A percentile compares a stretch with the other conserved stretches of the same genome.
These are phyloP conservation scores for Lamproptera curius DNA, from an alignment of 2,888 invertebrate species.

Conservation along the genomic window DNA sequence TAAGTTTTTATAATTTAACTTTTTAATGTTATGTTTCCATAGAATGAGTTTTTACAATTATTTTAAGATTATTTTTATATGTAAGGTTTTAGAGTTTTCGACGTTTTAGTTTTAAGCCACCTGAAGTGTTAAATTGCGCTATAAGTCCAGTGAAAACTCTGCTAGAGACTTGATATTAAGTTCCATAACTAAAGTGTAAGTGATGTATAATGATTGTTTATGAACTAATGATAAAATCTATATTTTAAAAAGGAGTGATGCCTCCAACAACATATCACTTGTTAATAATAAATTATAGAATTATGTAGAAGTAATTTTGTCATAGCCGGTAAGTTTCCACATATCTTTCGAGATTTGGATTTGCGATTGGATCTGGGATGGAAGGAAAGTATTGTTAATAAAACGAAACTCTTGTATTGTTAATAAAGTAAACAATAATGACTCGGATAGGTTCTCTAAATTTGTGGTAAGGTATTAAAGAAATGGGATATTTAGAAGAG, in stretches of 20 bases:
- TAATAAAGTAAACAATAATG: not conserved
- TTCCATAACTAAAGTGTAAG: slow-evolving; percentile 53
- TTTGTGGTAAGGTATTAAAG: not conserved
- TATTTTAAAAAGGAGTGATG: slow-evolving; percentile 65
- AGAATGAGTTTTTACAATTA: slow-evolving; percentile 51
- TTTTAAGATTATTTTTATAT: slow-evolving; percentile 63
- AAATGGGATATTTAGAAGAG: slow-evolving; percentile 7
- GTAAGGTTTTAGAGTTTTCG: slow-evolving; percentile 40
- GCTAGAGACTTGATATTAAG: slow-evolving; percentile 40
- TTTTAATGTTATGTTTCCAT: slow-evolving; percentile 44
- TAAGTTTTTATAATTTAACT: slow-evolving; percentile 31
- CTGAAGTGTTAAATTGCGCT: slow-evolving; percentile 69
- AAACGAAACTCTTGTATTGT: not conserved
- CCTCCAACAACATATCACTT: slow-evolving; percentile 76
- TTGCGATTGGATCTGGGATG: not conserved
- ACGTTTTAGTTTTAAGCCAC: slow-evolving; percentile 68
- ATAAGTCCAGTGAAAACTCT: slow-evolving; percentile 52
- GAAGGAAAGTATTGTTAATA: not conserved
- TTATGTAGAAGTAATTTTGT: slow-evolving; percentile 66
- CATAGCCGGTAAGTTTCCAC: slow-evolving; percentile 61
- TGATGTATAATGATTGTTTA: slow-evolving; percentile 51
- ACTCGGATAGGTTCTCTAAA: not conserved
- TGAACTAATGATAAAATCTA: slow-evolving; percentile 54
- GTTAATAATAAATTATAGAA: slow-evolving; percentile 74
- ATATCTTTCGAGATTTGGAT: slow-evolving; percentile 58